Conservation (phyloP, 2,113 vertebrate genomes). For the Miniopterus natalensis region DNA sequence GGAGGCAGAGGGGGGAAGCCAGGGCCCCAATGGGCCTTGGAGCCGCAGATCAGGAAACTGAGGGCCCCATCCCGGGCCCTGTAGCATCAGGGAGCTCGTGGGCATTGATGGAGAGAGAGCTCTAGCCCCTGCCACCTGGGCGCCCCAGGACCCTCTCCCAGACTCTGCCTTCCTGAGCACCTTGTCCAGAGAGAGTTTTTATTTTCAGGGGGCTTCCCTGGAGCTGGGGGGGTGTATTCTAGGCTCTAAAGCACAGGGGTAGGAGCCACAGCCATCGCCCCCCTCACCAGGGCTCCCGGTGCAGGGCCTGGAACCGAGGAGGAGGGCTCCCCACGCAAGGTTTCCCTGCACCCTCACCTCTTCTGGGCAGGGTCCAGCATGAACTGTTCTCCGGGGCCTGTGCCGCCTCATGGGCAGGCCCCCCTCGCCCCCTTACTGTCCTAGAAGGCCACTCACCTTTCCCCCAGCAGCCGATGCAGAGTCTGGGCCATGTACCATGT, state of each 20-base stretch:
- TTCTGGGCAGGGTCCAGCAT: neutral
- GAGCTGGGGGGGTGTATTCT: neutral
- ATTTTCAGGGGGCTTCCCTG: too few relatives aligned
- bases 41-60: neutral
- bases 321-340: too few relatives aligned
- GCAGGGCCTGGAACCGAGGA: neutral
- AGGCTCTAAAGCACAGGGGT: neutral
- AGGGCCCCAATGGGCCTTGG: accelerated
- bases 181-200: neutral
- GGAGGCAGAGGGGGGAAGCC: neutral
- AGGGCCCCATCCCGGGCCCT: neutral
- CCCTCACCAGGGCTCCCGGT: neutral
- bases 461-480: neutral
- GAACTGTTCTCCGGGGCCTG: neutral
- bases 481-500: neutral
- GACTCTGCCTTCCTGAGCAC: neutral
- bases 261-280: accelerated
- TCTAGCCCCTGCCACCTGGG: neutral
- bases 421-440: neutral
- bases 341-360: neutral
- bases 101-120: neutral
- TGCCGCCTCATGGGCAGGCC: neutral
- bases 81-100: accelerated
- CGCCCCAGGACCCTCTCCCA: neutral
- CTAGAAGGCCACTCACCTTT: neutral